Conservation (phyloP, 2,113 vertebrate species). For the cattle (Bos taurus) region DNA sequence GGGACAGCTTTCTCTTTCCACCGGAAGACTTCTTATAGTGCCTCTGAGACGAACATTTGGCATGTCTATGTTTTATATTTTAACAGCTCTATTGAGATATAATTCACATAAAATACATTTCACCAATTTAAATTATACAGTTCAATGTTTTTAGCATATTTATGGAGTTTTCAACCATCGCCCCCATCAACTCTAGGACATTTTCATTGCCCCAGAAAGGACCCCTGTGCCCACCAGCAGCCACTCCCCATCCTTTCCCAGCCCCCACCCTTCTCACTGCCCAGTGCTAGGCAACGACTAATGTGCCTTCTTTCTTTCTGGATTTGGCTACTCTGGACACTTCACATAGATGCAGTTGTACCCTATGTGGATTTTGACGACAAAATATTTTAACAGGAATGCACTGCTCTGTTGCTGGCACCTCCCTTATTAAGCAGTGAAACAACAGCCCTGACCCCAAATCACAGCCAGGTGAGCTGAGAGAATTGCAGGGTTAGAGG, state of each 20-base stretch:
- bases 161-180: not conserved
- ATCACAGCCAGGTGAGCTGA: not conserved
- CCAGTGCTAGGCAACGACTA: not conserved
- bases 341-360: not conserved
- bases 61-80: not conserved
- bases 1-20: not conserved
- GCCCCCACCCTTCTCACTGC: accelerated
- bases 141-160: not conserved
- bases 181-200: not conserved
- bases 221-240: not conserved
- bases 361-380: not conserved
- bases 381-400: not conserved
- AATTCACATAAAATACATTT: not conserved
- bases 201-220: not conserved
- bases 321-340: not conserved
- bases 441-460: not conserved
- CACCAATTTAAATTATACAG: not conserved
- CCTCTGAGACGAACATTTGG: not conserved
- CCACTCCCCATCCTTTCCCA: not conserved
- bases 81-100: not conserved
- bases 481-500: not conserved
- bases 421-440: not conserved
- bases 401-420: not conserved
- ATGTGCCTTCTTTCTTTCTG: not conserved
- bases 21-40: not conserved